Evolutionary conservation across 2,797 vertebrate genomes (phyloP).

Genomic region (Petrocephalus schoutedeni): DNA sequence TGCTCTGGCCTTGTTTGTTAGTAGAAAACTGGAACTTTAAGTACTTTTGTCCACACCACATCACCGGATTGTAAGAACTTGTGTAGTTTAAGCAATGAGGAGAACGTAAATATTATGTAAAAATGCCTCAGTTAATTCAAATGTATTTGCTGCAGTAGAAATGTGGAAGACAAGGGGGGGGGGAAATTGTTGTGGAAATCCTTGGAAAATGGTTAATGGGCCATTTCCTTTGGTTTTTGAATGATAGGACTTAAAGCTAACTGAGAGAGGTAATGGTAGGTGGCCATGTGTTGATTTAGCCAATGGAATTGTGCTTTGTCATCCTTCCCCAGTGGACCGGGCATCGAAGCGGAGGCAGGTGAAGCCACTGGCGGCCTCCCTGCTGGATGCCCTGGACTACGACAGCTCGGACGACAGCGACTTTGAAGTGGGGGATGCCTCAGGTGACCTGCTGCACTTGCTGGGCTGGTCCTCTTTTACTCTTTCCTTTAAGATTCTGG

Average conservation of each 20-base stretch:
- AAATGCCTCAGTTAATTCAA: background rate
- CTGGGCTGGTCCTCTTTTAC: background rate
- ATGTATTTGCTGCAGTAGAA: background rate
- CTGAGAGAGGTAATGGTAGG: background rate
- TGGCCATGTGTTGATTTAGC: background rate
- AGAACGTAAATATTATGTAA: background rate
- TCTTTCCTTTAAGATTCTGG: background rate
- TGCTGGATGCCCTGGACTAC: constrained; percentile 94
- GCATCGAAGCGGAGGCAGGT: constrained; percentile 94
- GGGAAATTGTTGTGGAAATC: background rate
- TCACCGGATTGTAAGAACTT: background rate
- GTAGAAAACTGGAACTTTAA: background rate
- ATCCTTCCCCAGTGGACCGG: constrained; percentile 78
- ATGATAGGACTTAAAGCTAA: background rate
- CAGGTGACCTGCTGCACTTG: constrained; percentile 69
- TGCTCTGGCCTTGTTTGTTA: background rate
- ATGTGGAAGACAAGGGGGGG: background rate
- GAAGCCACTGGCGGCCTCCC: constrained; percentile 93
- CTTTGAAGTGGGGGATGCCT: constrained; percentile 97
- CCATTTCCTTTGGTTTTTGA: background rate
- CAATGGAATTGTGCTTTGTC: background rate
- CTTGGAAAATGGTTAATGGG: background rate
- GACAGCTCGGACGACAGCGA: constrained; percentile 99
- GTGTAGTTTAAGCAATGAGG: background rate
- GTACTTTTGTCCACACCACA: background rate